These are phyloP conservation scores for Macrotis lagotis DNA, from an alignment of 2,113 vertebrate species.

Conservation along the genomic window DNA sequence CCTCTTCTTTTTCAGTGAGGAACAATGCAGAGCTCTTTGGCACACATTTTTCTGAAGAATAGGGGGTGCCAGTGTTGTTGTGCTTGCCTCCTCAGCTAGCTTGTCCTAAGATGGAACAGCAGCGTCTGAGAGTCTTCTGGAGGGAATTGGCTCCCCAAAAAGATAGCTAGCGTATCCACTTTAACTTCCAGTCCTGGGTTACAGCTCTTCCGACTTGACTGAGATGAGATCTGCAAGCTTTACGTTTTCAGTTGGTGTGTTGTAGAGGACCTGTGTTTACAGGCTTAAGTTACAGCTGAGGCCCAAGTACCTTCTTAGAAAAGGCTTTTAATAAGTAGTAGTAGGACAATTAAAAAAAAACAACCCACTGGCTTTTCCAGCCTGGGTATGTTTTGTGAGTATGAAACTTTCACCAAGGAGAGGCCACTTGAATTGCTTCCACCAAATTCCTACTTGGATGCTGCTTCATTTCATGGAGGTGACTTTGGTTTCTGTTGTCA, in stretches of 20 bases:
- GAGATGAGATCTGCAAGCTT: conserved; percentile 28
- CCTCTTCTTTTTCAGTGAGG: conserved; percentile 69
- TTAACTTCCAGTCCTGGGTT: conserved; percentile 17
- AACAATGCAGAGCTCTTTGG: conserved; percentile 70
- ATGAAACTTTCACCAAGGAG: conserved; percentile 34
- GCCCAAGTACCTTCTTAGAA: conserved; percentile 40
- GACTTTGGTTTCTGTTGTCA: neutral
- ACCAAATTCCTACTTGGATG: conserved; percentile 54
- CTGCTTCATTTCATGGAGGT: conserved; percentile 20
- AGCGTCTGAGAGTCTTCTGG: conserved; percentile 44
- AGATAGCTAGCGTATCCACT: conserved; percentile 41
- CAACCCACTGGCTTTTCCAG: conserved; percentile 62
- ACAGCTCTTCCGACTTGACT: conserved; percentile 33
- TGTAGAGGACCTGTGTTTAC: conserved; percentile 34
- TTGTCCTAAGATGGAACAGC: conserved; percentile 58
- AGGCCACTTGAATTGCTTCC: conserved; percentile 26
- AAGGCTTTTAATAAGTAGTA: conserved; percentile 61
- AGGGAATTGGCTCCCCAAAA: conserved; percentile 14
- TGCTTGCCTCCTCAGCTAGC: conserved; percentile 68
- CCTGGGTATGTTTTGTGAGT: conserved; percentile 32
- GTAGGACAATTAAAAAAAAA: conserved; percentile 57
- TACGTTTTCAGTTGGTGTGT: conserved; percentile 37
- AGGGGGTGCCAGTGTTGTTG: conserved; percentile 78
- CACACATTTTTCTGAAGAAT: conserved; percentile 71
- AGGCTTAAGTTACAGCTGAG: conserved; percentile 40